phyloP scores from a whole-genome alignment of 1,140 invertebrate genomes.

The Charaxes varanes region DNA sequence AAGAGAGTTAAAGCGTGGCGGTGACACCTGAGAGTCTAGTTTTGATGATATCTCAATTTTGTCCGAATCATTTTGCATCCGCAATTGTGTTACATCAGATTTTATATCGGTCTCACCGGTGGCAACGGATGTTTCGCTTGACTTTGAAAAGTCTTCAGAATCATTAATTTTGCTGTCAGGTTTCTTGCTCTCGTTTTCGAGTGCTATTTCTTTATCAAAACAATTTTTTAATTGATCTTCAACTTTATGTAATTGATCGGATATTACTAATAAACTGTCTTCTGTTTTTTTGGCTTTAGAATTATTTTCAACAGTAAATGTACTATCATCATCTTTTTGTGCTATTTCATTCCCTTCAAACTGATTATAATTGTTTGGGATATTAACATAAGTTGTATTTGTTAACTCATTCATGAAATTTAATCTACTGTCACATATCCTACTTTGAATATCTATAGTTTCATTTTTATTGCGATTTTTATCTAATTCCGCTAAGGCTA shows the following conservation, averaged over 20 bases:
- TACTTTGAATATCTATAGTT: conserved; percentile 42
- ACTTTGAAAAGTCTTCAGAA: conserved; percentile 30
- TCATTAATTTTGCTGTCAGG: conserved; percentile 38
- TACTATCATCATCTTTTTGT: conserved; percentile 19
- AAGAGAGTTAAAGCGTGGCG: conserved; percentile 34
- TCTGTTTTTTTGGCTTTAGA: conserved; percentile 59
- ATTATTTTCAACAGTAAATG: neutral
- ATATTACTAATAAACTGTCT: conserved; percentile 69
- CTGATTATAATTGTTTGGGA: conserved; percentile 20
- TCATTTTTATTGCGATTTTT: conserved; percentile 62
- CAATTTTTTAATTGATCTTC: conserved; percentile 67
- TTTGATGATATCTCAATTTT: conserved; percentile 25
- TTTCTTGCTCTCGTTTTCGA: conserved; percentile 48
- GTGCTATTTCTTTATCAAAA: conserved; percentile 57
- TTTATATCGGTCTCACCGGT: conserved; percentile 32
- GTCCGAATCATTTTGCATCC: conserved; percentile 35
- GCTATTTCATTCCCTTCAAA: conserved; percentile 24
- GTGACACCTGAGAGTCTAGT: conserved; percentile 16
- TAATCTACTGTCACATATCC: conserved; percentile 52
- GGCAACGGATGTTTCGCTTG: conserved; percentile 29
- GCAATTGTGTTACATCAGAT: conserved; percentile 36
- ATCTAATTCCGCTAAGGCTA: conserved; percentile 68
- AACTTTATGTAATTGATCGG: conserved; percentile 65
- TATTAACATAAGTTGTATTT: conserved; percentile 31
- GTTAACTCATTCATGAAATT: conserved; percentile 55